Conservation (phyloP, 2,888 invertebrate species). For the Lasioglossum oenotherae region DNA sequence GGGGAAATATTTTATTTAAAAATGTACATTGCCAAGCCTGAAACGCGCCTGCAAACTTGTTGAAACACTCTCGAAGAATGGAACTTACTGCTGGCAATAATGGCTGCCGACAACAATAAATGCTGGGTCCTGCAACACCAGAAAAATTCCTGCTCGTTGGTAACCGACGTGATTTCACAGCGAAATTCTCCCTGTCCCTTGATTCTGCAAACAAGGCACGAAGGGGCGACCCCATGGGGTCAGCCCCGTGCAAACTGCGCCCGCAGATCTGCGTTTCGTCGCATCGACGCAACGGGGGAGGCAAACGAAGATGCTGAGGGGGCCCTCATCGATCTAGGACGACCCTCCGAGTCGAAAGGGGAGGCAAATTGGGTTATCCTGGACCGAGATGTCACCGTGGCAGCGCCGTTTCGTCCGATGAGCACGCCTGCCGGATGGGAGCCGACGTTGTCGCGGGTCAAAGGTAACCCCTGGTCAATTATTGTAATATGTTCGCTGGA, state of each 20-base stretch:
- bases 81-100: neutral
- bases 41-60: no score
- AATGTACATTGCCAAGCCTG: no score
- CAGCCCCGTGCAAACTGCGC: constrained; percentile 54
- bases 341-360: constrained; percentile 54
- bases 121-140: neutral
- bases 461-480: constrained; percentile 56
- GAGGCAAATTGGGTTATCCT: constrained; percentile 67
- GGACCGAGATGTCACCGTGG: constrained; percentile 56
- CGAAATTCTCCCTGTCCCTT: constrained; percentile 23
- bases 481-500: constrained; percentile 46
- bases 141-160: neutral
- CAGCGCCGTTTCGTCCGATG: constrained; percentile 40
- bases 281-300: constrained; percentile 5
- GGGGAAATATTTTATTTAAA: neutral
- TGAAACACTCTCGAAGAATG: no score
- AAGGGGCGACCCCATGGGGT: constrained; percentile 38
- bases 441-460: constrained; percentile 36
- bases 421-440: constrained; percentile 17
- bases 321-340: constrained; percentile 67
- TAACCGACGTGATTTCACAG: constrained; percentile 57
- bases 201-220: constrained; percentile 52
- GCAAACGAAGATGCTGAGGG: constrained; percentile 40
- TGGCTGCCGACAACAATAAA: neutral
- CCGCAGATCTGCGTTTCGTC: constrained; percentile 67